Conservation (phyloP, 2,113 vertebrate species). For the Girardinichthys multiradiatus region DNA sequence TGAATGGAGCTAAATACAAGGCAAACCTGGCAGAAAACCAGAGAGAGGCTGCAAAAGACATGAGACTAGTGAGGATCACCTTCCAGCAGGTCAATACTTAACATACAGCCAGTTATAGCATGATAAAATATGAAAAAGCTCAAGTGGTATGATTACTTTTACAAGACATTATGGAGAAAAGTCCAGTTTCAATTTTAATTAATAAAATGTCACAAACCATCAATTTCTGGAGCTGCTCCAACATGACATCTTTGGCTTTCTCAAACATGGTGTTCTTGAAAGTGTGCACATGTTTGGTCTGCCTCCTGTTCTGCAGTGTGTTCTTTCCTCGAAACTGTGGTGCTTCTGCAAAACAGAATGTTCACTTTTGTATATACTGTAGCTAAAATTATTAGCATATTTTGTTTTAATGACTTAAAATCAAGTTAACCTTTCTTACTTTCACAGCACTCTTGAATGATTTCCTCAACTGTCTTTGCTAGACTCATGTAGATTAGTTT, state of each 20-base stretch:
- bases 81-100: no score
- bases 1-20: background rate
- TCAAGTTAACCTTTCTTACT: constrained; percentile 20
- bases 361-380: background rate
- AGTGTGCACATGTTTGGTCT: background rate
- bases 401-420: no score
- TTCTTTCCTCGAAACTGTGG: fast-evolving
- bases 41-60: background rate
- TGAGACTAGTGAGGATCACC: no score
- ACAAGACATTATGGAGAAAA: background rate
- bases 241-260: background rate
- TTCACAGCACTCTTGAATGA: constrained; percentile 38
- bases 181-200: background rate
- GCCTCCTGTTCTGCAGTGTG: constrained; percentile 1
- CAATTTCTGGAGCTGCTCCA: background rate
- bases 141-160: no score
- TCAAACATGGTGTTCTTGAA: constrained; percentile 30
- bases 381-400: no score
- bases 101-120: background rate
- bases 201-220: constrained; percentile 15
- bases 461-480: constrained; percentile 10
- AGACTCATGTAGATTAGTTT: constrained; percentile 51
- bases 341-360: constrained; percentile 28
- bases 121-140: background rate
- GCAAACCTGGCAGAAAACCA: background rate